Evolutionary conservation across 2,888 invertebrate genomes (phyloP).

Genomic region (Drosophila monieri): DNA sequence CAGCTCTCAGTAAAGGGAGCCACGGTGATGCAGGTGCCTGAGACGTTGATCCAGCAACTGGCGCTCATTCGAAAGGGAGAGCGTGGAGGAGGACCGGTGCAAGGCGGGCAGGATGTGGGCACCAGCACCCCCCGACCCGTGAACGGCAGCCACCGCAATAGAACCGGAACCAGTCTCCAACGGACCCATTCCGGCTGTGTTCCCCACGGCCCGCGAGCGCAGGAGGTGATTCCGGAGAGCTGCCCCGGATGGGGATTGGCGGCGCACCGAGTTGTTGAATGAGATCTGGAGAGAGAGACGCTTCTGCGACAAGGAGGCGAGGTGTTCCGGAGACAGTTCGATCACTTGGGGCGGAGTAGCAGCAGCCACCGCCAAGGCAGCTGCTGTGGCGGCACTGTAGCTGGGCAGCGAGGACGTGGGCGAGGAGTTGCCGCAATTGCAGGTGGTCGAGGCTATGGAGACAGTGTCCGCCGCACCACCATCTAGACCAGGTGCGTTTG

Average conservation of each 20-base stretch:
- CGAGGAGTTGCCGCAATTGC: conserved; percentile 70
- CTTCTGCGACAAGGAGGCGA: conserved; percentile 82
- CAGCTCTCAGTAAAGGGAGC: conserved; percentile 74
- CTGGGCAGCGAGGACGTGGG: conserved; percentile 57
- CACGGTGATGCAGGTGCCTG: conserved; percentile 80
- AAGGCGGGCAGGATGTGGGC: conserved; percentile 66
- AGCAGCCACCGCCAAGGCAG: conserved; percentile 47
- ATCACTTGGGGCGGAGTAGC: conserved; percentile 74
- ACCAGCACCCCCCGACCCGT: conserved; percentile 1
- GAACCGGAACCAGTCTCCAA: conserved; percentile 41
- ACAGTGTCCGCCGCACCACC: conserved; percentile 64
- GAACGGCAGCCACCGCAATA: conserved; percentile 22
- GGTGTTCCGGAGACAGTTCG: conserved; percentile 82
- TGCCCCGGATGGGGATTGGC: conserved; percentile 69
- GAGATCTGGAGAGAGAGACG: conserved; percentile 83
- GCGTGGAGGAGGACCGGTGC: conserved; percentile 79
- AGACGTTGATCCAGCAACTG: conserved; percentile 73
- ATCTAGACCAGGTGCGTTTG: conserved; percentile 35
- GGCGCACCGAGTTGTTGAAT: conserved; percentile 78
- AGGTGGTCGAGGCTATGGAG: conserved; percentile 72
- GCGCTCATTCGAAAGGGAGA: conserved; percentile 74
- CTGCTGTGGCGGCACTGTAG: conserved; percentile 60
- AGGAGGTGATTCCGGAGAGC: conserved; percentile 81
- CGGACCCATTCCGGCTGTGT: conserved; percentile 54
- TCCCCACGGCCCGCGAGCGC: conserved; percentile 75